A percentile compares a stretch with the other conserved stretches of the same genome.
phyloP scores from a whole-genome alignment of 2,113 vertebrate genomes.

The Prietella phreatophila region DNA sequence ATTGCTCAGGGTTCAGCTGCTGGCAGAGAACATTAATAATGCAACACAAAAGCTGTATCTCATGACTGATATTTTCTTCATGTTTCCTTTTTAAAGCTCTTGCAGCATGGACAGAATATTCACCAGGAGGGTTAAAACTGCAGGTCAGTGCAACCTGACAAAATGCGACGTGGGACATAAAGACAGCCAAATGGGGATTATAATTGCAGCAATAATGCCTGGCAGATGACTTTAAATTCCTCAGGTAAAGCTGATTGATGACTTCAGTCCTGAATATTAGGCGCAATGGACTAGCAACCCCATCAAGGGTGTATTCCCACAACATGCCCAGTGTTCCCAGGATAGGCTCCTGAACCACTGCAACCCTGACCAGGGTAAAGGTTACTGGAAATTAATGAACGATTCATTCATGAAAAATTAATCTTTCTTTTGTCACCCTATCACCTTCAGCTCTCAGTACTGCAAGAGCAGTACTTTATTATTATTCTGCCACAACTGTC shows the following conservation, averaged over 20 bases:
- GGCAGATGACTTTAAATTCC: not conserved
- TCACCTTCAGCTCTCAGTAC: not conserved
- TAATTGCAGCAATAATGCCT: not conserved
- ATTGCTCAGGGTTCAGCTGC: slow-evolving; percentile 33
- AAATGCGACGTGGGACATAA: not conserved
- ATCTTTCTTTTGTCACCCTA: not conserved
- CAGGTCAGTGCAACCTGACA: not conserved
- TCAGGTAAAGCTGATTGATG: not conserved
- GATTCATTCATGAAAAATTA: not conserved
- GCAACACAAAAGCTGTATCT: slow-evolving; percentile 12
- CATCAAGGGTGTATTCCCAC: not conserved
- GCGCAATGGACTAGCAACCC: not conserved
- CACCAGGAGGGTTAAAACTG: not conserved
- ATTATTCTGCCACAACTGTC: slow-evolving; percentile 13
- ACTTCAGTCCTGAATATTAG: not conserved
- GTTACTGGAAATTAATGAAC: not conserved
- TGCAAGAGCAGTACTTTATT: not conserved
- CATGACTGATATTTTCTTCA: not conserved
- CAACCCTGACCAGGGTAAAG: not conserved
- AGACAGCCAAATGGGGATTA: not conserved
- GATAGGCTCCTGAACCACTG: not conserved
- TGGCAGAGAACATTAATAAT: slow-evolving; percentile 42
- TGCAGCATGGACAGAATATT: not conserved
- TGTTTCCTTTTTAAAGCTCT: slow-evolving; percentile 15
- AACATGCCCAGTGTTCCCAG: not conserved